These are phyloP conservation scores for Malurus melanocephalus DNA, from an alignment of 2,113 vertebrate genomes.

Conservation along the genomic window DNA sequence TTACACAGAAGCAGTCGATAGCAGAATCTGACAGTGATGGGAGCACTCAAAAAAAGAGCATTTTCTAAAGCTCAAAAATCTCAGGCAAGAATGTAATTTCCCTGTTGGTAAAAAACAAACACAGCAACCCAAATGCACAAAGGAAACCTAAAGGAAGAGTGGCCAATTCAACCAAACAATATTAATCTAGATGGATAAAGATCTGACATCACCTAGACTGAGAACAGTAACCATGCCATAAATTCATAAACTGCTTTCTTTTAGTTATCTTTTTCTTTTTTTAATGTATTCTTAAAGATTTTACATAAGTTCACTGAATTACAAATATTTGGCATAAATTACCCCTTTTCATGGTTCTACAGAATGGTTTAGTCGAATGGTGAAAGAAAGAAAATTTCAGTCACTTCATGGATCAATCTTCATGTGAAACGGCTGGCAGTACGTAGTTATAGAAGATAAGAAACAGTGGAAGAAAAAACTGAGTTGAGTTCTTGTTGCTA, in stretches of 20 bases:
- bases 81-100: neutral
- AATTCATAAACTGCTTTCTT: neutral
- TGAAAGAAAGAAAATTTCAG: neutral
- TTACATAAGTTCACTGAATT: neutral
- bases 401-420: neutral
- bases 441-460: neutral
- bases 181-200: neutral
- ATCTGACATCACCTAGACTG: neutral
- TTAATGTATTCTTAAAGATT: neutral
- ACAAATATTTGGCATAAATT: neutral
- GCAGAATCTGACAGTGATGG: neutral
- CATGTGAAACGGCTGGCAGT: neutral
- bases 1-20: neutral
- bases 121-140: neutral
- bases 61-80: neutral
- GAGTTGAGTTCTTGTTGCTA: neutral
- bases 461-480: neutral
- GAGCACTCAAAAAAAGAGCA: neutral
- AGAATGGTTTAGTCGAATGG: neutral
- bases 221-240: neutral
- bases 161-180: neutral
- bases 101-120: neutral
- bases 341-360: neutral
- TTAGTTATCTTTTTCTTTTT: neutral
- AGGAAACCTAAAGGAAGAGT: neutral